phyloP scores from a whole-genome alignment of 2,113 vertebrate genomes.

The Odontophorus gujanensis region DNA sequence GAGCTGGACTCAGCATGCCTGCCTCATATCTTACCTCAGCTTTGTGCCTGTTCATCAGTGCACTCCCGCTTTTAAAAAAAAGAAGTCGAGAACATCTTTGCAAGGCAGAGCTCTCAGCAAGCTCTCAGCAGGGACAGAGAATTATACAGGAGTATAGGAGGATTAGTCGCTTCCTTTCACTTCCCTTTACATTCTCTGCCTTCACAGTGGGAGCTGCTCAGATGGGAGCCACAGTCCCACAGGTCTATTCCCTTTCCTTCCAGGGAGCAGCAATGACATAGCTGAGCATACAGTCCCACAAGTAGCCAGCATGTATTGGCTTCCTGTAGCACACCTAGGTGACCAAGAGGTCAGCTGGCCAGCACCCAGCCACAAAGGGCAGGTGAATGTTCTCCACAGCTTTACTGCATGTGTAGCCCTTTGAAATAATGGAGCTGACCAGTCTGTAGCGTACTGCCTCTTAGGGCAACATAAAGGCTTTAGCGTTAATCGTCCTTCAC shows the following conservation, averaged over 20 bases:
- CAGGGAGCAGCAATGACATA: not conserved
- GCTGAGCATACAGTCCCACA: not conserved
- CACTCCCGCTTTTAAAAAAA: not conserved
- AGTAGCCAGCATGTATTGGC: not conserved
- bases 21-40: not conserved
- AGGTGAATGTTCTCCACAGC: not conserved
- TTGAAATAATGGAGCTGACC: not conserved
- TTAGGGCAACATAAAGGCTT: not conserved
- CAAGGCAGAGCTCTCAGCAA: not conserved
- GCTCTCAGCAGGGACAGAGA: not conserved
- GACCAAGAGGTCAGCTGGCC: not conserved
- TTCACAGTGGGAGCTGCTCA: not conserved
- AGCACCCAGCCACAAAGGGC: not conserved
- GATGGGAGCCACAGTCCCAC: rapidly evolving
- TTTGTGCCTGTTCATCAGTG: not conserved
- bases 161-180: not conserved
- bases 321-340: not conserved
- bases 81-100: not conserved
- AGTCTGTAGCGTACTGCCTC: not conserved
- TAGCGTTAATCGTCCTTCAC: not conserved
- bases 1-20: not conserved
- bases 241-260: not conserved
- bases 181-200: no score
- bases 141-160: not conserved
- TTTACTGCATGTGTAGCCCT: not conserved